A percentile compares a stretch with the other conserved stretches of the same genome.
Conservation (phyloP, 2,113 vertebrate species). For the Empidonax alnorum region DNA sequence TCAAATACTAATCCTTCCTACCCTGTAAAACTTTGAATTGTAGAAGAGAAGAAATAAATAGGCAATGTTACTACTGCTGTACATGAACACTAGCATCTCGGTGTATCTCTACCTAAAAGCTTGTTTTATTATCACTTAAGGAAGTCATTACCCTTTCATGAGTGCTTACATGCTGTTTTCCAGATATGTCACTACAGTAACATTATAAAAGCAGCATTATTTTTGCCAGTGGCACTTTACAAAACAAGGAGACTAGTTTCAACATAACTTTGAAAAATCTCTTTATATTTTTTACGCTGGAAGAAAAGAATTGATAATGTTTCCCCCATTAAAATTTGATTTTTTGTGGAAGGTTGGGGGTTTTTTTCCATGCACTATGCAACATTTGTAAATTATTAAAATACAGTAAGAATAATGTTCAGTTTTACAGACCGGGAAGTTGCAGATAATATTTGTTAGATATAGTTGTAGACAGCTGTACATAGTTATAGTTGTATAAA, state of each 20-base stretch:
- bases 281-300: slow-evolving; percentile 20
- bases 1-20: neutral
- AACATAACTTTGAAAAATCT: slow-evolving; percentile 59
- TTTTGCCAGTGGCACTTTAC: slow-evolving; percentile 71
- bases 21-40: neutral
- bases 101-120: slow-evolving; percentile 63
- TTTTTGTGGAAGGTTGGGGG: neutral
- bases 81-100: slow-evolving; percentile 24
- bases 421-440: slow-evolving; percentile 10
- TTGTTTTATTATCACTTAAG: slow-evolving; percentile 80
- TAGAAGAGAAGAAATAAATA: slow-evolving; percentile 52
- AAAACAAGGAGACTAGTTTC: slow-evolving; percentile 55
- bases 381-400: slow-evolving; percentile 38
- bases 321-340: neutral
- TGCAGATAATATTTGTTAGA: neutral
- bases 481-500: too few relatives aligned
- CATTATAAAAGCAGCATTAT: slow-evolving; percentile 65
- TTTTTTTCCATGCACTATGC: neutral
- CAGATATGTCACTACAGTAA: slow-evolving; percentile 69
- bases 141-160: slow-evolving; percentile 76
- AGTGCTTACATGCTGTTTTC: slow-evolving; percentile 74
- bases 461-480: too few relatives aligned
- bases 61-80: slow-evolving; percentile 16
- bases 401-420: neutral
- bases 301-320: neutral